Conservation (phyloP, 1,140 invertebrate species). For the Himalopsyche phryganea region DNA sequence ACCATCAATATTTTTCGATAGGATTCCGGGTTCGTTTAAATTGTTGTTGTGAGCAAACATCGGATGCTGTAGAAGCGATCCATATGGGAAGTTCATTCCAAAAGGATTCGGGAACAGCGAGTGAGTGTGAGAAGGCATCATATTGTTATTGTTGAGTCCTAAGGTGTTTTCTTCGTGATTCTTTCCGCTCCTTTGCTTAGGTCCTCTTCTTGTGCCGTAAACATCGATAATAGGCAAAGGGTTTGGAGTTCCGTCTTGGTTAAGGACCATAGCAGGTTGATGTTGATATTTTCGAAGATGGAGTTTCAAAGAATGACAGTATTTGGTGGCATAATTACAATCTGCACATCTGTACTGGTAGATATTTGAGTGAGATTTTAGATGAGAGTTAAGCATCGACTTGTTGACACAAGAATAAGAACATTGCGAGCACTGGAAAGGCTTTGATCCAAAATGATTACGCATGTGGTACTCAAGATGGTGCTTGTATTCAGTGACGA, state of each 20-base stretch:
- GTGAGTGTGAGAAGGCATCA: conserved; percentile 37
- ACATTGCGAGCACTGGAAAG: conserved; percentile 93
- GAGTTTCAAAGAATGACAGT: conserved; percentile 95
- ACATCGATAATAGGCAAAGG: conserved; percentile 85
- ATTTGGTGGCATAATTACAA: conserved; percentile 97
- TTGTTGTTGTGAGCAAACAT: conserved; percentile 50
- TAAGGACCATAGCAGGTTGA: conserved; percentile 79
- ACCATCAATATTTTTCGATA: conserved; percentile 25
- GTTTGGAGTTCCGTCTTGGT: conserved; percentile 83
- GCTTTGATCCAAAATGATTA: conserved; percentile 94
- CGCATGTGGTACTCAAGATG: conserved; percentile 96
- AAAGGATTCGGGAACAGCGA: conserved; percentile 47
- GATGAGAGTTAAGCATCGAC: conserved; percentile 98
- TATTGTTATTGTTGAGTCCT: conserved; percentile 31
- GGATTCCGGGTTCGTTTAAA: conserved; percentile 35
- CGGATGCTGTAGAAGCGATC: conserved; percentile 44
- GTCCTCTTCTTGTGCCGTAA: conserved; percentile 82
- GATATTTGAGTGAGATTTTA: conserved; percentile 96
- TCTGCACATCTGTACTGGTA: conserved; percentile 95
- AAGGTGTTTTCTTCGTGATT: conserved; percentile 41
- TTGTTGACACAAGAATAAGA: conserved; percentile 96
- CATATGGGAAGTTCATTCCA: conserved; percentile 45
- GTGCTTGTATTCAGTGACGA: conserved; percentile 98
- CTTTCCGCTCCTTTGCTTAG: conserved; percentile 60
- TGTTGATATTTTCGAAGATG: conserved; percentile 92